Conservation (phyloP, 2,888 invertebrate genomes). For the Thymelicus sylvestris region DNA sequence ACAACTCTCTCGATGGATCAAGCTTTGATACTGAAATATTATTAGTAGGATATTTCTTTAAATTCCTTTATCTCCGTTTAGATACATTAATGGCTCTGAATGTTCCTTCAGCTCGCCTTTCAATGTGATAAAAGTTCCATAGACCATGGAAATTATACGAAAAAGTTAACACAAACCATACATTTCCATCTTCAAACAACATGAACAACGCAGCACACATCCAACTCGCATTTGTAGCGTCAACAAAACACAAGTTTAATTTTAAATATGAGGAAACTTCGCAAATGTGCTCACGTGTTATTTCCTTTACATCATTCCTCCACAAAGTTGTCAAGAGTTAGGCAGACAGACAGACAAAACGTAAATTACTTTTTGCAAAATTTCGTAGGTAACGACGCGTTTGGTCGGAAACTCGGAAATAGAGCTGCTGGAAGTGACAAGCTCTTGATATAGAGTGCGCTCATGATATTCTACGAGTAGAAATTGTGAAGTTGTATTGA, state of each 20-base stretch:
- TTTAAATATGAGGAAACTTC: slow-evolving; percentile 33
- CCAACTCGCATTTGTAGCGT: slow-evolving; percentile 8
- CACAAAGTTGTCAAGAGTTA: slow-evolving; percentile 21
- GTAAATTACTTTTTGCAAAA: slow-evolving; percentile 56
- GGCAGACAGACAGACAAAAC: slow-evolving; percentile 46
- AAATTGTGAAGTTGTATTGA: not conserved
- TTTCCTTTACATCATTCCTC: slow-evolving; percentile 29
- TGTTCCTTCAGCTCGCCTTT: not conserved
- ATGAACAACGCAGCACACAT: not conserved
- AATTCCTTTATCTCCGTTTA: too few relatives aligned
- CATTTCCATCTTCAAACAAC: slow-evolving; percentile 8
- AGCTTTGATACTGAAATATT: too few relatives aligned
- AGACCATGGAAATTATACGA: slow-evolving; percentile 8
- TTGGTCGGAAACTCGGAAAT: slow-evolving; percentile 23
- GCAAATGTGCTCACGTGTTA: slow-evolving; percentile 27
- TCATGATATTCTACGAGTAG: not conserved
- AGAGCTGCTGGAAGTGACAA: slow-evolving; percentile 28
- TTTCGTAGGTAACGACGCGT: slow-evolving; percentile 30
- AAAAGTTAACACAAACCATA: slow-evolving; percentile 8
- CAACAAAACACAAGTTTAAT: slow-evolving; percentile 30
- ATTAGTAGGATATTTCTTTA: too few relatives aligned
- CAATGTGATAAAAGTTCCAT: not conserved
- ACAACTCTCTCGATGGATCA: too few relatives aligned
- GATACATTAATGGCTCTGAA: not conserved
- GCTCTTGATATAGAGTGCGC: slow-evolving; percentile 7